Evolutionary conservation across 2,113 vertebrate species (phyloP).

Genomic region (Speoplatyrhinus poulsoni): DNA sequence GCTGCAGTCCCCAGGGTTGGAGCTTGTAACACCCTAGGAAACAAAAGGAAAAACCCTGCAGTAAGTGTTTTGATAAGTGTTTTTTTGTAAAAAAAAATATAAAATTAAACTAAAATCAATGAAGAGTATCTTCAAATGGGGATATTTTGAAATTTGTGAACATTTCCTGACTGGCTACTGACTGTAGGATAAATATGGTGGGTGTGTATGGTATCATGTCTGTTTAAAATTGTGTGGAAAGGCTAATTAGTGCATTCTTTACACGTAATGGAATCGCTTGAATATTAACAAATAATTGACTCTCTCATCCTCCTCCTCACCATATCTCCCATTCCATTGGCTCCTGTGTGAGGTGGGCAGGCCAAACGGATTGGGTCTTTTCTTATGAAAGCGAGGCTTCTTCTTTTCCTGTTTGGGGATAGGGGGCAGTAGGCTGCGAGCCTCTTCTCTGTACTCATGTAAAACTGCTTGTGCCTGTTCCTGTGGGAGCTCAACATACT

Average conservation of each 20-base stretch:
- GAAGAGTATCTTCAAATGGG: no score
- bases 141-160: no score
- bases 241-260: no score
- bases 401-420: conserved; percentile 73
- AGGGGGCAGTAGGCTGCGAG: conserved; percentile 80
- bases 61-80: no score
- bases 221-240: no score
- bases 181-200: no score
- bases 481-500: conserved; percentile 79
- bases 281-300: conserved; percentile 17
- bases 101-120: no score
- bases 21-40: conserved; percentile 40
- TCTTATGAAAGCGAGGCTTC: conserved; percentile 69
- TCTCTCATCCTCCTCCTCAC: conserved; percentile 55
- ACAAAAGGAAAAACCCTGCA: not conserved
- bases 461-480: conserved; percentile 80
- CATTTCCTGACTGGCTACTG: no score
- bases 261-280: no score
- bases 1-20: conserved; percentile 56
- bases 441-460: conserved; percentile 80
- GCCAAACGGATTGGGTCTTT: conserved; percentile 31
- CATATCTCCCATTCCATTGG: conserved; percentile 56
- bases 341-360: conserved; percentile 16
- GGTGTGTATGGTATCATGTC: no score
- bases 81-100: not conserved